Conservation (phyloP, 2,888 invertebrate genomes). For the Steinernema hermaphroditum region DNA sequence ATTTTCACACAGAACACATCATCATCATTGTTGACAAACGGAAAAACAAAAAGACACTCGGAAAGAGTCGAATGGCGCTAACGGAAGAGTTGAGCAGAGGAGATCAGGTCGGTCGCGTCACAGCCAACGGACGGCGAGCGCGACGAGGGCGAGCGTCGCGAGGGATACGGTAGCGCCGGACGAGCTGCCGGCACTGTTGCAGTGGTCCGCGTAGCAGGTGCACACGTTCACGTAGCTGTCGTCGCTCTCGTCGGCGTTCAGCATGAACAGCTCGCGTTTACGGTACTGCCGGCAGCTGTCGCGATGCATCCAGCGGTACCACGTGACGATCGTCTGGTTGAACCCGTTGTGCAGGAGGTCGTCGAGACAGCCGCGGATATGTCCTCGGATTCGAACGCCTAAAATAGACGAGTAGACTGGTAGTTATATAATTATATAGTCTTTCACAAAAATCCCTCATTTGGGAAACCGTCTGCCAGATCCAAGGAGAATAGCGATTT, state of each 20-base stretch:
- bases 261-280: conserved; percentile 61
- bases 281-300: conserved; percentile 61
- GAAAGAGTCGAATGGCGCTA: conserved; percentile 25
- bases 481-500: too few species aligned
- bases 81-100: conserved; percentile 30
- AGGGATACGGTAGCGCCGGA: neutral
- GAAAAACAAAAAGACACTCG: neutral
- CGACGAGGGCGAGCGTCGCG: conserved; percentile 15
- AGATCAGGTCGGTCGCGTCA: conserved; percentile 29
- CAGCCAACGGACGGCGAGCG: conserved; percentile 34
- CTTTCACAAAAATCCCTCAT: too few species aligned
- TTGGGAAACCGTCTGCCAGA: too few species aligned
- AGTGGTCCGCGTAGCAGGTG: conserved; percentile 63
- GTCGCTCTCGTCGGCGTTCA: conserved; percentile 52
- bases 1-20: neutral
- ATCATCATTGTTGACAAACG: neutral
- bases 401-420: too few species aligned
- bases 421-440: too few species aligned
- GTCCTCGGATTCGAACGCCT: conserved; percentile 61
- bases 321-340: conserved; percentile 62
- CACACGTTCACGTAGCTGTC: conserved; percentile 57
- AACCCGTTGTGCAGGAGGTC: conserved; percentile 62
- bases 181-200: conserved; percentile 64
- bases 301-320: conserved; percentile 64
- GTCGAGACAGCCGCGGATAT: conserved; percentile 64